Conservation (phyloP, 2,797 vertebrate species). For the Heterohyrax brucei region DNA sequence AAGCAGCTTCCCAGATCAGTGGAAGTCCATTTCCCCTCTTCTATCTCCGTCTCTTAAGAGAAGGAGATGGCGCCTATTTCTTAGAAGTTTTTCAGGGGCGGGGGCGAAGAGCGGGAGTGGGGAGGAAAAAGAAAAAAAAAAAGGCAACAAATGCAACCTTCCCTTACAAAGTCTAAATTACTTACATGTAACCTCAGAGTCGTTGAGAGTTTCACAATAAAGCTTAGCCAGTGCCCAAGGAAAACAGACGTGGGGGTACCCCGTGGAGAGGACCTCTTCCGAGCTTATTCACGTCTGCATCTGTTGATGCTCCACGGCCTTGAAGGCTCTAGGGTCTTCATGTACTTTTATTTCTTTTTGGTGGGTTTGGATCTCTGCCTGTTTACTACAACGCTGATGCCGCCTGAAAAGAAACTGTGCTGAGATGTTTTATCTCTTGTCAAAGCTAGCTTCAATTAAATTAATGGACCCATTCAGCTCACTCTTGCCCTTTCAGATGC, state of each 20-base stretch:
- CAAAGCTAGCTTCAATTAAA: constrained; percentile 99
- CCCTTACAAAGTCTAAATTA: constrained; percentile 90
- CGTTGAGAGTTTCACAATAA: constrained; percentile 88
- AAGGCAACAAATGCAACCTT: constrained; percentile 86
- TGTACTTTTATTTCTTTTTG: constrained; percentile 90
- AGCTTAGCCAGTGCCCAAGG: constrained; percentile 86
- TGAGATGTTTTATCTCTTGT: constrained; percentile 99
- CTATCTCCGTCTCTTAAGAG: constrained; percentile 79
- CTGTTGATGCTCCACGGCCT: constrained; percentile 94
- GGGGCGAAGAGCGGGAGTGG: background rate
- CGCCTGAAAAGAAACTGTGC: constrained; percentile 96
- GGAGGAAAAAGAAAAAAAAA: background rate
- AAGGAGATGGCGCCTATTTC: constrained; percentile 65
- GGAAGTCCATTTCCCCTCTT: constrained; percentile 68
- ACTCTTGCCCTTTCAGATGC: constrained; percentile 96
- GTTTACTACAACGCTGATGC: constrained; percentile 95
- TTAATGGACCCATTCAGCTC: constrained; percentile 99
- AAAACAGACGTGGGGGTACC: constrained; percentile 88
- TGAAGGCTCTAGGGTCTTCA: constrained; percentile 94
- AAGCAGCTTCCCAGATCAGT: constrained; percentile 59
- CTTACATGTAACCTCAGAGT: constrained; percentile 91
- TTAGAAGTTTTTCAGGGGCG: constrained; percentile 72
- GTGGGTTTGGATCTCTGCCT: constrained; percentile 95
- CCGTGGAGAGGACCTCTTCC: constrained; percentile 91
- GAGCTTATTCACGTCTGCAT: constrained; percentile 92